These are phyloP conservation scores for Rostratula benghalensis DNA, from an alignment of 2,113 vertebrate species.

Conservation along the genomic window DNA sequence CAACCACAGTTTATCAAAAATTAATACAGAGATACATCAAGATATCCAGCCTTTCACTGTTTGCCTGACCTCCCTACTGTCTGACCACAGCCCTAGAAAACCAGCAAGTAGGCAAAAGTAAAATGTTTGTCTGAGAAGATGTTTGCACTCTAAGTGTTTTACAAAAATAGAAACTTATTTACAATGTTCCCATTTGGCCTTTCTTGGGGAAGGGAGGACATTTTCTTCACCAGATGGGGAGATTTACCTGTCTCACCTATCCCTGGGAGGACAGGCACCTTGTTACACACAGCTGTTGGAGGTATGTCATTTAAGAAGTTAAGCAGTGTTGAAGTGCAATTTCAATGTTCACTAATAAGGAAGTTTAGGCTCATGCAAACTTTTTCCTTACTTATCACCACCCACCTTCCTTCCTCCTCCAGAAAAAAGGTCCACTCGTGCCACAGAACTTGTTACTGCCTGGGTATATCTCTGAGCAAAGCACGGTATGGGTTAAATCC, in stretches of 20 bases:
- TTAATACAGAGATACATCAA: background rate
- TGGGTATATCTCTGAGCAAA: background rate
- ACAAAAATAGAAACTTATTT: constrained; percentile 51
- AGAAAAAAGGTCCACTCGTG: background rate
- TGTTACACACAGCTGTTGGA: background rate
- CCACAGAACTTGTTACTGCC: background rate
- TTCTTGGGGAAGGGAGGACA: constrained; percentile 34
- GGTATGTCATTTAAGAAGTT: background rate
- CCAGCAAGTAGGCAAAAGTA: background rate
- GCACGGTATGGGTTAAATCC: background rate
- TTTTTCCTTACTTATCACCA: background rate
- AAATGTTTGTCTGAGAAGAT: constrained; percentile 29
- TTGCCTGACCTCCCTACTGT: background rate
- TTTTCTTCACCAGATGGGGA: constrained; percentile 8
- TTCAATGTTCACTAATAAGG: constrained; percentile 22
- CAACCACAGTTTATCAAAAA: background rate
- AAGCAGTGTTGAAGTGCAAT: constrained; percentile 21
- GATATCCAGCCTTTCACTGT: background rate
- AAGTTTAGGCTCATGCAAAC: constrained; percentile 51
- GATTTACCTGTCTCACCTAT: background rate
- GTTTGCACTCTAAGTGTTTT: background rate
- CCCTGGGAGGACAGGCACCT: background rate
- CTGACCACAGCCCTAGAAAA: constrained; percentile 6
- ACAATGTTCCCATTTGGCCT: constrained; percentile 59
- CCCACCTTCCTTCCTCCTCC: constrained; percentile 57